A percentile compares a stretch with the other conserved stretches of the same genome.
phyloP scores from a whole-genome alignment of 2,113 vertebrate species.

The Thunnus maccoyii region DNA sequence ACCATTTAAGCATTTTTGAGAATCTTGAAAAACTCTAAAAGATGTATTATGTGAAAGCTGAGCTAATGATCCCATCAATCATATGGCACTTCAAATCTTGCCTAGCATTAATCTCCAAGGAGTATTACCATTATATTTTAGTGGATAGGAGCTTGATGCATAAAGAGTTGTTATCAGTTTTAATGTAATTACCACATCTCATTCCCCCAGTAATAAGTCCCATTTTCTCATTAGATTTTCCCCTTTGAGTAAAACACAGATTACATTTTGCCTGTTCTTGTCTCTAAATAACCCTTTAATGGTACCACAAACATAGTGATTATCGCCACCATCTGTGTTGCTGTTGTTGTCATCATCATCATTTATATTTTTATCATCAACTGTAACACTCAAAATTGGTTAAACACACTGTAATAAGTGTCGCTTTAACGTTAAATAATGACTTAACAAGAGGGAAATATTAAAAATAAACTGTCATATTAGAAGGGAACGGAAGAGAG shows the following conservation, averaged over 20 bases:
- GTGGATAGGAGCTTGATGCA: conserved; percentile 49
- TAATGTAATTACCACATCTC: conserved; percentile 71
- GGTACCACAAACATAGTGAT: conserved; percentile 53
- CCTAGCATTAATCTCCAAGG: conserved; percentile 55
- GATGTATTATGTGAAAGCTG: conserved; percentile 31
- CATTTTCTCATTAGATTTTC: conserved; percentile 66
- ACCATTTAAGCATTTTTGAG: not conserved
- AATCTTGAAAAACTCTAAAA: not conserved
- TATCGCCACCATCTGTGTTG: conserved; percentile 33
- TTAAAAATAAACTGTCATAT: not conserved
- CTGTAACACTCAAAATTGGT: conserved; percentile 37
- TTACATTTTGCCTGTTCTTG: conserved; percentile 44
- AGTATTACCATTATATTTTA: conserved; percentile 47
- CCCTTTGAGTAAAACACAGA: conserved; percentile 58
- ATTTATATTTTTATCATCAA: conserved; percentile 38
- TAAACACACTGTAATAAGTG: conserved; percentile 32
- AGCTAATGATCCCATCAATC: conserved; percentile 70
- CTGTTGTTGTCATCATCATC: conserved; percentile 29
- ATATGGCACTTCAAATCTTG: conserved; percentile 47
- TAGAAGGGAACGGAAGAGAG: not conserved
- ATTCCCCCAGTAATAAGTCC: conserved; percentile 53
- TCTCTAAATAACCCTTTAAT: conserved; percentile 64
- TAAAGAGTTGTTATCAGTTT: conserved; percentile 67
- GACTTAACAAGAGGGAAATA: not conserved
- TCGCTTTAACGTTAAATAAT: conserved; percentile 1